Conservation (phyloP, 2,888 invertebrate species). For the Drosophila gaucha region DNA sequence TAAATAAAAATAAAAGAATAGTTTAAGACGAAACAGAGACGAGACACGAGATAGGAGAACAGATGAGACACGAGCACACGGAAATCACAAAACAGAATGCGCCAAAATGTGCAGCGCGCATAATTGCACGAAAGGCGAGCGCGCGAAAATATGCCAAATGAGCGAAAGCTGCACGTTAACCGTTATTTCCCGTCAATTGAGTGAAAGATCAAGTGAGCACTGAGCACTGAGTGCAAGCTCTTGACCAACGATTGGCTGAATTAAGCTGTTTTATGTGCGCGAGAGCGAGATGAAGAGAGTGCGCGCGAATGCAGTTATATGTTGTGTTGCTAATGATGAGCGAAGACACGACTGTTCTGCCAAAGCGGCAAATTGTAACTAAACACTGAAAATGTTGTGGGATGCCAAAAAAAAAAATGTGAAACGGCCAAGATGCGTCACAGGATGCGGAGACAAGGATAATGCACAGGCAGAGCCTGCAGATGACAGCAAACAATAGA, state of each 20-base stretch:
- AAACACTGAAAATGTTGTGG: conserved; percentile 32
- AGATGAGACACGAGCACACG: conserved; percentile 54
- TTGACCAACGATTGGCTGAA: not conserved
- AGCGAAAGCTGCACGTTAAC: conserved; percentile 24
- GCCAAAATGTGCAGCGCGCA: conserved; percentile 67
- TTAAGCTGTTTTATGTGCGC: too few species aligned
- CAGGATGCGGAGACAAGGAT: conserved; percentile 34
- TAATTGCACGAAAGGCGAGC: conserved; percentile 26
- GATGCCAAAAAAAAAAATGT: conserved; percentile 37
- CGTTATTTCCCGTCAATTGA: conserved; percentile 24
- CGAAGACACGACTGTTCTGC: conserved; percentile 55
- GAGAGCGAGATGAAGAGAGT: not conserved
- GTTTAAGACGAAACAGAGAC: conserved; percentile 4
- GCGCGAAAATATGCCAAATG: not conserved
- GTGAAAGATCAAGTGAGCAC: not conserved
- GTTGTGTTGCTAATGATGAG: not conserved
- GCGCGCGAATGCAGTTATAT: not conserved
- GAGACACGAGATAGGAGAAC: too few species aligned
- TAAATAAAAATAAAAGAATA: not conserved
- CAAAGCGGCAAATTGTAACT: conserved; percentile 59
- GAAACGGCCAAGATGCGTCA: conserved; percentile 31
- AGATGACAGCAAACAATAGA: conserved; percentile 75
- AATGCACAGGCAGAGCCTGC: conserved; percentile 45
- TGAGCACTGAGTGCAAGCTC: conserved; percentile 2
- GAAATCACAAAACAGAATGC: conserved; percentile 67